phyloP scores from a whole-genome alignment of 2,113 vertebrate genomes.

The Galbula dea region DNA sequence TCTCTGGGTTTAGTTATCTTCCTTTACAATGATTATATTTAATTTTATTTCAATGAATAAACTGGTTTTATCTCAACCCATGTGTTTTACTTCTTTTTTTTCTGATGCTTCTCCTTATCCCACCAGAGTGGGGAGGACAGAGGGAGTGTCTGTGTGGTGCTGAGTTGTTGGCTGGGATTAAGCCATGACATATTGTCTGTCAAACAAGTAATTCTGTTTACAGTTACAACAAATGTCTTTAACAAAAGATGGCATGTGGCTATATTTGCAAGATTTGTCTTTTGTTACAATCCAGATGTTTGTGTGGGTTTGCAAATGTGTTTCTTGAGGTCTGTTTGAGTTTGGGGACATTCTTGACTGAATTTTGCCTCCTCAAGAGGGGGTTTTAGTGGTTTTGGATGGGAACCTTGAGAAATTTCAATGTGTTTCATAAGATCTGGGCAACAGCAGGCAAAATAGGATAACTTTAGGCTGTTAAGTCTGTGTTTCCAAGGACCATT shows the following conservation, averaged over 20 bases:
- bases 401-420: slow-evolving; percentile 26
- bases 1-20: not conserved
- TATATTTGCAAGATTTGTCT: slow-evolving; percentile 11
- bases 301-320: not conserved
- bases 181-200: not conserved
- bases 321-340: not conserved
- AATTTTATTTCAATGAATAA: not conserved
- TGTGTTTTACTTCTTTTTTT: not conserved
- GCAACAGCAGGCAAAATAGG: not conserved
- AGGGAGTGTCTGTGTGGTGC: not conserved
- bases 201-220: slow-evolving; percentile 32
- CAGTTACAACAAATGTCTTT: slow-evolving; percentile 24
- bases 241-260: slow-evolving; percentile 45
- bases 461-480: not conserved
- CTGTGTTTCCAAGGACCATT: not conserved
- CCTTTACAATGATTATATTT: not conserved
- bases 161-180: not conserved
- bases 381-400: slow-evolving; percentile 24
- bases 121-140: not conserved
- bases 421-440: slow-evolving; percentile 35
- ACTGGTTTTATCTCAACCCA: not conserved
- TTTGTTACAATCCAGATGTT: slow-evolving; percentile 40
- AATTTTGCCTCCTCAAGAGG: not conserved
- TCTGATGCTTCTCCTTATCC: too few relatives aligned
- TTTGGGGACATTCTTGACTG: slow-evolving; percentile 38